Percentiles rank a stretch among this genome's conserved stretches.
Evolutionary conservation across 2,113 vertebrate species (phyloP).

Genomic region (Glareola pratincola): DNA sequence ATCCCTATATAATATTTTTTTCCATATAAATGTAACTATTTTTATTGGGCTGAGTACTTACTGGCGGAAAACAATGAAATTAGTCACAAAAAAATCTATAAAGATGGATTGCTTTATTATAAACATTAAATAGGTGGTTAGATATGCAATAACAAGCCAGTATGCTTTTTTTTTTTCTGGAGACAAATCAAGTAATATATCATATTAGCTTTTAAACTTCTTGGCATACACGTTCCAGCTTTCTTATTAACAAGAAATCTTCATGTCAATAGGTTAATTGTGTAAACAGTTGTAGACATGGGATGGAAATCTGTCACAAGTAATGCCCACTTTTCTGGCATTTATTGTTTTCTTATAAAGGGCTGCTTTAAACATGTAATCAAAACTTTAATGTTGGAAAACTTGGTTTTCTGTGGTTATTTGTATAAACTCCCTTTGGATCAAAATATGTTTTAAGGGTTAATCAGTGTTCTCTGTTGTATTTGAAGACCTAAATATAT

Average conservation of each 20-base stretch:
- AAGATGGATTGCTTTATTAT: neutral
- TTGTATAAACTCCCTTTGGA: neutral
- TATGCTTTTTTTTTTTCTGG: neutral
- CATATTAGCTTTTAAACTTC: neutral
- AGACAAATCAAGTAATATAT: neutral
- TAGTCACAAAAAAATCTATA: neutral
- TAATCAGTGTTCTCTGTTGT: neutral
- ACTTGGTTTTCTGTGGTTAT: neutral
- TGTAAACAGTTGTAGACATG: neutral
- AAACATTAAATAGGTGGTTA: neutral
- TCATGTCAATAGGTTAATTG: slow-evolving; percentile 43
- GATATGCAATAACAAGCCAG: neutral
- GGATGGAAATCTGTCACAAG: neutral
- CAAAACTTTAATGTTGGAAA: neutral
- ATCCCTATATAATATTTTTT: neutral
- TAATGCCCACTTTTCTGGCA: neutral
- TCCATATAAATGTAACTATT: neutral
- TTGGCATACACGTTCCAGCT: neutral
- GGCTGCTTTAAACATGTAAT: neutral
- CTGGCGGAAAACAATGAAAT: neutral
- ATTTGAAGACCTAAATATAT: neutral
- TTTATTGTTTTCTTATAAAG: neutral
- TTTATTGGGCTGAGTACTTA: neutral
- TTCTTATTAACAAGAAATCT: slow-evolving; percentile 16
- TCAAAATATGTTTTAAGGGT: neutral